phyloP scores from a whole-genome alignment of 2,888 invertebrate species.

The Ormyrus rosae region DNA sequence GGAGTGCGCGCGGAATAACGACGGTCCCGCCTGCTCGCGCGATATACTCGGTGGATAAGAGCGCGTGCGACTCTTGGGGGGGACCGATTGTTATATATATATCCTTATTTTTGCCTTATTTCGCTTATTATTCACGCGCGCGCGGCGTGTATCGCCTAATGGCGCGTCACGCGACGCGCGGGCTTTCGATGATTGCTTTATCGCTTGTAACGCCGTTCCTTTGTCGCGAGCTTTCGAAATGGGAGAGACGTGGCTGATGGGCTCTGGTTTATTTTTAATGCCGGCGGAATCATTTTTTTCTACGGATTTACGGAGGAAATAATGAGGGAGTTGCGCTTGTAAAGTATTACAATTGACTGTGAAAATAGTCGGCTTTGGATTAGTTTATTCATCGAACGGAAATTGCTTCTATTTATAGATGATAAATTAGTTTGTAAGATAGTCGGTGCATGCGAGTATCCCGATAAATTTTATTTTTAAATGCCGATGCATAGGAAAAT shows the following conservation, averaged over 20 bases:
- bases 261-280: slow-evolving; percentile 5
- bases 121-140: slow-evolving; percentile 12
- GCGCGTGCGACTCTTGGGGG: neutral
- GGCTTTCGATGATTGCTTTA: slow-evolving; percentile 46
- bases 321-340: no score
- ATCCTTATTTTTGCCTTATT: neutral
- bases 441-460: no score
- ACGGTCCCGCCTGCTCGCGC: neutral
- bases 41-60: slow-evolving; percentile 43
- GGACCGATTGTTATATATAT: slow-evolving; percentile 9
- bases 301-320: no score
- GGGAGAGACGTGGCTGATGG: neutral
- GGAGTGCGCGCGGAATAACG: slow-evolving; percentile 46
- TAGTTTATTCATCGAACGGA: no score
- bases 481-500: no score
- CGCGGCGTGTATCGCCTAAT: neutral
- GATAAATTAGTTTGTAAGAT: no score
- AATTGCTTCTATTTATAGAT: no score
- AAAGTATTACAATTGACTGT: no score
- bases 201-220: slow-evolving; percentile 21
- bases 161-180: slow-evolving; percentile 23
- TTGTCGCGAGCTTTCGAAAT: neutral
- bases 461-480: no score
- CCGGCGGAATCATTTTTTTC: neutral
- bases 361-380: no score